Evolutionary conservation across 2,888 invertebrate species (phyloP).

Genomic region (Drosophila eohydei): DNA sequence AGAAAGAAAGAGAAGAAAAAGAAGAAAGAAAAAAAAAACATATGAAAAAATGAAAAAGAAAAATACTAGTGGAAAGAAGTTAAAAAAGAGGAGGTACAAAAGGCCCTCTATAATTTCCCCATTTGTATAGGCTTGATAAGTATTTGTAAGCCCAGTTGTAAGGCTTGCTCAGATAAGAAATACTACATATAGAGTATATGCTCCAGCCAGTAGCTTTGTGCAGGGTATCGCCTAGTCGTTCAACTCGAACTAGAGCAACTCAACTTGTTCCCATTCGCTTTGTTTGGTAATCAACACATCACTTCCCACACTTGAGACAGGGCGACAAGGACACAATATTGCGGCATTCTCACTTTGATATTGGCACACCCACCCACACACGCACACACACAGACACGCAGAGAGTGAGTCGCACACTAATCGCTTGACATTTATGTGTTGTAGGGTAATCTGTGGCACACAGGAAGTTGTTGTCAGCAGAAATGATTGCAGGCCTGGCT

Average conservation of each 20-base stretch:
- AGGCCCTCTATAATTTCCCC: no score
- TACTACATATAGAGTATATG: no score
- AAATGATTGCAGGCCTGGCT: slow-evolving; percentile 69
- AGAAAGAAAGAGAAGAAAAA: no score
- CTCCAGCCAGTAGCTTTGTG: no score
- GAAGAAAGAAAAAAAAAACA: no score
- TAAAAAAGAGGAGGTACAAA: no score
- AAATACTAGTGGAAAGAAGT: no score
- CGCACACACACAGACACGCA: neutral
- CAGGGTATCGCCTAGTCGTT: neutral
- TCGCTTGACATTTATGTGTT: slow-evolving; percentile 48
- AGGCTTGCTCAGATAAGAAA: neutral
- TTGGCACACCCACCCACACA: slow-evolving; percentile 66
- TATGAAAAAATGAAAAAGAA: no score
- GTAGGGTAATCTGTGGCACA: slow-evolving; percentile 56
- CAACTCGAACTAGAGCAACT: neutral
- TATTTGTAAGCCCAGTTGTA: neutral
- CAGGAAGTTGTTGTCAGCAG: slow-evolving; percentile 76
- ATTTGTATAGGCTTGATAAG: no score
- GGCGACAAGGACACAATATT: slow-evolving; percentile 36
- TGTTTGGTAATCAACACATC: slow-evolving; percentile 77
- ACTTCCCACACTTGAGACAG: slow-evolving; percentile 70
- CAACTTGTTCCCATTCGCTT: slow-evolving; percentile 19
- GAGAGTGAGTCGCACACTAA: slow-evolving; percentile 30
- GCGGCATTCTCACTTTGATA: slow-evolving; percentile 63